These are phyloP conservation scores for Brachionus plicatilis DNA, from an alignment of 1,140 invertebrate species.

Conservation along the genomic window DNA sequence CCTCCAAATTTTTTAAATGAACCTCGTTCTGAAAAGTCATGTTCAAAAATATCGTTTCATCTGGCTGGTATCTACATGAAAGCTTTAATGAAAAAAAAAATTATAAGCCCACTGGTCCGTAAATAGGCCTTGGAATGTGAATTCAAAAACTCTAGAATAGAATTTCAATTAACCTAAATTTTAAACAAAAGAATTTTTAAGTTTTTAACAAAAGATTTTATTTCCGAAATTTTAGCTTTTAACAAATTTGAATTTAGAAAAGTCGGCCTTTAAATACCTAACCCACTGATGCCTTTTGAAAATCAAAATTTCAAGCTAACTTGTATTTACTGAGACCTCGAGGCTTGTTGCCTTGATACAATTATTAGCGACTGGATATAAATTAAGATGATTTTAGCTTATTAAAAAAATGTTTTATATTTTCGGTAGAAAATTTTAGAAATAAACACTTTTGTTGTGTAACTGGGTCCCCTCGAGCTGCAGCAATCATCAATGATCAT, in stretches of 20 bases:
- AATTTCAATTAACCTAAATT: conserved; percentile 4
- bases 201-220: neutral
- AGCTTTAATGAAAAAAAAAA: conserved; percentile 3
- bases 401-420: neutral
- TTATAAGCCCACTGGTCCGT: neutral
- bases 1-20: conserved; percentile 21
- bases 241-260: neutral
- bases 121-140: neutral
- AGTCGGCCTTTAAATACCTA: neutral
- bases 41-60: conserved; percentile 15
- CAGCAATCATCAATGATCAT: neutral
- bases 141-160: neutral
- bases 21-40: conserved; percentile 32
- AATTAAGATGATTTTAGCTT: neutral
- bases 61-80: conserved; percentile 9
- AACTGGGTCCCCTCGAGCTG: neutral
- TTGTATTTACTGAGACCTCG: neutral
- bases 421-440: neutral
- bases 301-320: neutral
- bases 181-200: neutral
- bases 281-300: neutral
- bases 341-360: neutral
- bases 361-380: neutral
- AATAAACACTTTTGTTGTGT: neutral
- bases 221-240: conserved; percentile 6